These are phyloP conservation scores for Labrus mixtus DNA, from an alignment of 2,113 vertebrate genomes.

Conservation along the genomic window DNA sequence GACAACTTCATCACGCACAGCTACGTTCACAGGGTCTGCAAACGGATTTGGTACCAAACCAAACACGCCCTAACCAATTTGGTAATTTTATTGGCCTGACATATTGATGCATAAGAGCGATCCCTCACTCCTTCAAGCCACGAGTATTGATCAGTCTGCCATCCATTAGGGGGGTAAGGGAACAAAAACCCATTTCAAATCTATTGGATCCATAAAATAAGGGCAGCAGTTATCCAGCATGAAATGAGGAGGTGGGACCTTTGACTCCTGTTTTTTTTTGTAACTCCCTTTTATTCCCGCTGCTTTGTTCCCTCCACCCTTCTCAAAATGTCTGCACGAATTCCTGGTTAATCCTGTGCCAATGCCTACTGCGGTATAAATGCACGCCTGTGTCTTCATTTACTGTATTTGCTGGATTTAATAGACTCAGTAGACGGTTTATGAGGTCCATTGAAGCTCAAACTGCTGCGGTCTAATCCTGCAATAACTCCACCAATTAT, in stretches of 20 bases:
- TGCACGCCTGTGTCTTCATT: slow-evolving; percentile 11
- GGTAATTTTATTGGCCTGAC: slow-evolving; percentile 47
- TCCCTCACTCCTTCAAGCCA: slow-evolving; percentile 46
- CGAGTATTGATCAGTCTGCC: slow-evolving; percentile 35
- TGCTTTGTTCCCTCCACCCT: neutral
- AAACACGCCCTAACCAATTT: slow-evolving; percentile 35
- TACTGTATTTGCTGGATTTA: slow-evolving; percentile 23
- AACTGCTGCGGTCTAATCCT: neutral
- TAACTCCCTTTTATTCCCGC: slow-evolving; percentile 10
- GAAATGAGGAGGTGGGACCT: slow-evolving; percentile 33
- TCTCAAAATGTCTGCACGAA: neutral
- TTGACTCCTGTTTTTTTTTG: slow-evolving; percentile 17
- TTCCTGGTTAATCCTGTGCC: neutral
- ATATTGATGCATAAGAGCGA: slow-evolving; percentile 53
- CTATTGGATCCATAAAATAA: slow-evolving; percentile 49
- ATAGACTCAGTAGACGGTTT: neutral
- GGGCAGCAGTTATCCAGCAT: slow-evolving; percentile 38
- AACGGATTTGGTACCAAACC: slow-evolving; percentile 17
- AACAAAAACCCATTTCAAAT: slow-evolving; percentile 49
- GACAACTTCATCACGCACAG: slow-evolving; percentile 37
- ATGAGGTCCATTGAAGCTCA: slow-evolving; percentile 10
- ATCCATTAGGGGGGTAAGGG: slow-evolving; percentile 41
- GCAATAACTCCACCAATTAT: neutral
- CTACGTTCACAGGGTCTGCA: neutral
- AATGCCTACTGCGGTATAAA: neutral